Evolutionary conservation across 2,113 vertebrate genomes (phyloP).

Genomic region (Otus sunia): DNA sequence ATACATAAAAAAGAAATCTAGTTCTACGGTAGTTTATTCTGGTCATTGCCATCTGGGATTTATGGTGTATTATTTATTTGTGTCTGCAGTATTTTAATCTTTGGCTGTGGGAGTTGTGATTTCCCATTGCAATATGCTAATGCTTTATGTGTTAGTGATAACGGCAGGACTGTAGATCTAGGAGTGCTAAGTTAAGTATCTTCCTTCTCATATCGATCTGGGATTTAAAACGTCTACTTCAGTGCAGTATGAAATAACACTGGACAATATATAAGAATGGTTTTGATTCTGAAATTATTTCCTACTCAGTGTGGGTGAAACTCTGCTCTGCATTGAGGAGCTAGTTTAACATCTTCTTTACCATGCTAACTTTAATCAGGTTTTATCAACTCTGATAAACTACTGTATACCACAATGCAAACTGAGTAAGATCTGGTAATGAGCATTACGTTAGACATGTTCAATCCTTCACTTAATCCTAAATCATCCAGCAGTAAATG

Average conservation of each 20-base stretch:
- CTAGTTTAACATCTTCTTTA: not conserved
- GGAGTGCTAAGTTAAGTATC: not conserved
- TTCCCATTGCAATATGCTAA: conserved; percentile 46
- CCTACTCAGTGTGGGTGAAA: not conserved
- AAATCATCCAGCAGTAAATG: not conserved
- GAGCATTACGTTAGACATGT: not conserved
- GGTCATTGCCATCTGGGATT: not conserved
- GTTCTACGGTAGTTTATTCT: not conserved
- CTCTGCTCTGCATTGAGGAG: not conserved
- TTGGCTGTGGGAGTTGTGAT: conserved; percentile 26
- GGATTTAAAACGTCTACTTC: not conserved
- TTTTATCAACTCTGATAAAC: not conserved
- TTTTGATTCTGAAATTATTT: not conserved
- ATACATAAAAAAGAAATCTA: not conserved
- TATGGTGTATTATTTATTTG: not conserved
- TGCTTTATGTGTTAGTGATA: not conserved
- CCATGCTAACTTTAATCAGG: not conserved
- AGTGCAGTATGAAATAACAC: not conserved
- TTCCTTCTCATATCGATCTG: not conserved
- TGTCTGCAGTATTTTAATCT: conserved; percentile 10
- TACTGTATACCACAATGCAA: not conserved
- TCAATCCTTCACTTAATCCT: not conserved
- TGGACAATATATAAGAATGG: not conserved
- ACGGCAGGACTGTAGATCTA: not conserved
- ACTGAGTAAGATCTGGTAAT: not conserved